These are phyloP conservation scores for Pipra filicauda DNA, from an alignment of 2,113 vertebrate genomes.

Conservation along the genomic window DNA sequence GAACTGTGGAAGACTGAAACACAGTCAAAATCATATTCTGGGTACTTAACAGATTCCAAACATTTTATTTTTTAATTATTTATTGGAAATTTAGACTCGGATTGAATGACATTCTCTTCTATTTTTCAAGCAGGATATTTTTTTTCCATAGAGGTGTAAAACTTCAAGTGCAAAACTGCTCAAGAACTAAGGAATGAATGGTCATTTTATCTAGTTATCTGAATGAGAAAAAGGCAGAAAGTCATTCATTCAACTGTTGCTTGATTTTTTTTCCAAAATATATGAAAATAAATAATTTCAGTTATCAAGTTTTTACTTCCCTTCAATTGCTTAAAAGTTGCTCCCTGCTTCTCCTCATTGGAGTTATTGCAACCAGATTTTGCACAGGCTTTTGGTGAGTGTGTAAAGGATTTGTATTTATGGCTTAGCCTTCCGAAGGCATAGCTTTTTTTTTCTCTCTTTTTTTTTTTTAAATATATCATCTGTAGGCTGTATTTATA, in stretches of 20 bases:
- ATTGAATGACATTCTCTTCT: background rate
- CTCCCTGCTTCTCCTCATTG: background rate
- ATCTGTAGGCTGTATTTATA: background rate
- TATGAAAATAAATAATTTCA: background rate
- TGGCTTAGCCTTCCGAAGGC: background rate
- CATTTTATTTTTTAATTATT: background rate
- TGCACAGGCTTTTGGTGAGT: background rate
- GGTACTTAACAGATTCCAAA: background rate
- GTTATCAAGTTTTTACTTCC: background rate
- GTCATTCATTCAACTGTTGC: background rate
- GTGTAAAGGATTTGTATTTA: background rate
- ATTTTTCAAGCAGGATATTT: background rate
- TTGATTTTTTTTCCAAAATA: background rate
- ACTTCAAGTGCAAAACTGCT: background rate
- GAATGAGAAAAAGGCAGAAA: background rate
- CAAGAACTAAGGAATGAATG: background rate
- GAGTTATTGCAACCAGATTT: background rate
- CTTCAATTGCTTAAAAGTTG: accelerated
- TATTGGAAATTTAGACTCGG: background rate
- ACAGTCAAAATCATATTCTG: background rate
- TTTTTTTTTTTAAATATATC: background rate
- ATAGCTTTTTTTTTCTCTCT: background rate
- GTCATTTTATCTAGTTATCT: background rate
- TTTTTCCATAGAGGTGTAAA: background rate
- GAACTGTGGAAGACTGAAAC: background rate